Base-by-base conservation (phyloP, 2,888 invertebrate species). In the Spodoptera picta region DNA sequence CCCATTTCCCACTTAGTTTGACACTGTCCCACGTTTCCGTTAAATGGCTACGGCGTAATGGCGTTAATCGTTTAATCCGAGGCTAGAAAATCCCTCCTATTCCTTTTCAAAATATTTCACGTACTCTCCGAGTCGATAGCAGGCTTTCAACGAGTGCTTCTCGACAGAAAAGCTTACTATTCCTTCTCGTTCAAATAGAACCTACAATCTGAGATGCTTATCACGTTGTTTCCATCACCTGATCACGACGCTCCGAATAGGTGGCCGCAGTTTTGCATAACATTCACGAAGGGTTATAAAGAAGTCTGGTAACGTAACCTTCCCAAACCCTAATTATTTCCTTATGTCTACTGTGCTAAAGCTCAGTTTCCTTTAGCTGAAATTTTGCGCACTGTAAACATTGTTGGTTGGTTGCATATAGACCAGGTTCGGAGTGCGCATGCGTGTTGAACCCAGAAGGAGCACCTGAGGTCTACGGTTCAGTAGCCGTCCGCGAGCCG, bases 361-460 rank as follows among this genome's bases (percentile, higher is more conserved):
- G 81, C 44, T 61, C 52, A 78, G 55, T 77, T 72, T 81, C 46
- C 65, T 36, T 14, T 61, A 65, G 52, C 65, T 43, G 36, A 23
- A 52, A 60, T 23, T 61, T 60, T 52, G 58, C 53, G 77, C 59
- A 79, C 63, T 46, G 73, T 64, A 58, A 69, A 69, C 52, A 59
- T 61, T 56, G 67, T 65, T 69, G 65, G 62, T 47, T 65, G 74
- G 80, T 80, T 75, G 79, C 75, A 79, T 81, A 68, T 53, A 63
- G 69, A 82, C 72, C 65, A 75, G 78, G 65, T 75, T 77, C 51
- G 43, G 41, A 56, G 43, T 75, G 80, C 90, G 90, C 90, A 85
- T 87, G 90, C 89, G 88, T 77, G 74, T 69, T 89, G 90, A 88
- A 90, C 88, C 79, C 84, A 77, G 84, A 79, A 82, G 73, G 77